A percentile compares a stretch with the other conserved stretches of the same genome.
These are phyloP conservation scores for Drepanosiphum platanoidis DNA, from an alignment of 2,888 invertebrate species.

Conservation along the genomic window DNA sequence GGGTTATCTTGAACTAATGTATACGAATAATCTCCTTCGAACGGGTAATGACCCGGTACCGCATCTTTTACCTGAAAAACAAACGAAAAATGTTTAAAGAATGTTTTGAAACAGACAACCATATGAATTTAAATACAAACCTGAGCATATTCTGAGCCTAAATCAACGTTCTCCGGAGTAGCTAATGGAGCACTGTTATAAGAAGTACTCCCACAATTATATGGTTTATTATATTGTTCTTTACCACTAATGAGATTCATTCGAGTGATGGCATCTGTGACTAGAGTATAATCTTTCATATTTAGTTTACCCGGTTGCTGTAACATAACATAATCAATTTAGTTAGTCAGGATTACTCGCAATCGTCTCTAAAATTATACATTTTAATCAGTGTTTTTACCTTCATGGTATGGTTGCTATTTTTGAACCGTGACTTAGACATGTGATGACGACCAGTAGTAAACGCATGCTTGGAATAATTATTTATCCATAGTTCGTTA, in stretches of 20 bases:
- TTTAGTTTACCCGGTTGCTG: slow-evolving; percentile 91
- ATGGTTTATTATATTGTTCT: slow-evolving; percentile 65
- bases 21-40: slow-evolving; percentile 75
- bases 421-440: slow-evolving; percentile 75
- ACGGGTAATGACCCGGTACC: slow-evolving; percentile 70
- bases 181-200: slow-evolving; percentile 78
- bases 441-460: slow-evolving; percentile 76
- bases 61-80: slow-evolving; percentile 71
- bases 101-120: neutral
- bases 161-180: slow-evolving; percentile 80
- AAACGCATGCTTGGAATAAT: slow-evolving; percentile 76
- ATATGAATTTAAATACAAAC: slow-evolving; percentile 66
- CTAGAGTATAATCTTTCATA: slow-evolving; percentile 87
- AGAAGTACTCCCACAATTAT: slow-evolving; percentile 68
- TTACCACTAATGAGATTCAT: slow-evolving; percentile 72
- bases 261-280: slow-evolving; percentile 83
- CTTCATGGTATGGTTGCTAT: slow-evolving; percentile 76
- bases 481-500: slow-evolving; percentile 71
- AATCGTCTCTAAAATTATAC: neutral
- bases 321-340: slow-evolving; percentile 61
- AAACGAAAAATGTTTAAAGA: slow-evolving; percentile 35
- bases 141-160: slow-evolving; percentile 80
- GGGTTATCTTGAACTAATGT: slow-evolving; percentile 76
- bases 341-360: no score
- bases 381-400: no score